Conservation (phyloP, 2,888 invertebrate species). For the Cosmorhoe ocellata region DNA sequence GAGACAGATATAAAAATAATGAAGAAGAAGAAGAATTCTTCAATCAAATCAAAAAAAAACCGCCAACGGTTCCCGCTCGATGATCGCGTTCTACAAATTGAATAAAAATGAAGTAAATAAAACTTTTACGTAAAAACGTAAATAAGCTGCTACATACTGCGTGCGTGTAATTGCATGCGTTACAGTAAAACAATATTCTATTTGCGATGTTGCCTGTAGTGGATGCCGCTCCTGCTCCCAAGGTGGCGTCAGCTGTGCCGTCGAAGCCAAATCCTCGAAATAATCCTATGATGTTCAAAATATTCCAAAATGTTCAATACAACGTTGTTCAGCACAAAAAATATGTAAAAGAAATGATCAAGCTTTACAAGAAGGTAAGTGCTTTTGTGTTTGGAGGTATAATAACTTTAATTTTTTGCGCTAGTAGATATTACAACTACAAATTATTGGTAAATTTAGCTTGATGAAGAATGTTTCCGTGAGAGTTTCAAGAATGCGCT, state of each 20-base stretch:
- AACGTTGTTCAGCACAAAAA: constrained; percentile 85
- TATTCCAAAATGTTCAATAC: constrained; percentile 85
- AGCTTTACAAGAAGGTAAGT: constrained; percentile 84
- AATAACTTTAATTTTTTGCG: no score
- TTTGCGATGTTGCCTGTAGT: constrained; percentile 54
- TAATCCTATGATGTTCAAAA: constrained; percentile 72
- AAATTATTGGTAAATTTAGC: constrained; percentile 41
- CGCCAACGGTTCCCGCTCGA: no score
- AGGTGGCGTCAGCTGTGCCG: constrained; percentile 41
- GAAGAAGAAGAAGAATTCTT: no score
- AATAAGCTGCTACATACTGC: no score
- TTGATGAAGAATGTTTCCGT: constrained; percentile 82
- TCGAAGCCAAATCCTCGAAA: constrained; percentile 70
- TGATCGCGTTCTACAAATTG: no score
- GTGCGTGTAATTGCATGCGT: not conserved
- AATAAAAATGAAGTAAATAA: no score
- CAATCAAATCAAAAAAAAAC: no score
- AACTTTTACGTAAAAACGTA: no score
- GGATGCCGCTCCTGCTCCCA: constrained; percentile 42
- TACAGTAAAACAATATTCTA: not conserved
- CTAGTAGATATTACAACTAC: no score
- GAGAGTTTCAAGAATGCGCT: constrained; percentile 85
- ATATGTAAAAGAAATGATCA: constrained; percentile 83
- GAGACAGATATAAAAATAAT: no score
- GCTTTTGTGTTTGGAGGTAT: no score